Base-by-base conservation (phyloP, 2,888 invertebrate genomes). In the Lithosia quadra region DNA sequence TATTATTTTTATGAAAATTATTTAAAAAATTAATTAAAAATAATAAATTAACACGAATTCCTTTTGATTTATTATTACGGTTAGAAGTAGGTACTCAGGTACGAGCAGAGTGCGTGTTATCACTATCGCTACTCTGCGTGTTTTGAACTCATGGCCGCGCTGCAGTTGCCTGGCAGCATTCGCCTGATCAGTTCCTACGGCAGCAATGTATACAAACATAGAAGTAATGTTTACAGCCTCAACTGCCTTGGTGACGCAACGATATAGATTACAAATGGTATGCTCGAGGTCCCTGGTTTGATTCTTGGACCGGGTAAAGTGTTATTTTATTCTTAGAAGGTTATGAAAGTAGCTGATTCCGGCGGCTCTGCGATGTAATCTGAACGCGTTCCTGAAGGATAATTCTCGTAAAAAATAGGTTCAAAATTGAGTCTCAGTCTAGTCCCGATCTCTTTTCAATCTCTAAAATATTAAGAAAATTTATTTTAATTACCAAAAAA, bases 141-240 rank as follows among this genome's bases (percentile, higher is more conserved):
- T 56, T 18, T 15, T 56, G 49, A 56, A 24, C 28, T 56, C 22
- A 56, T 56, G 56, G 56, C 24, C 24, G 15, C 24, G 15, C 24
- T 56, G 56, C 56, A 56, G 56, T 56, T 2, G 39, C 21, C 55
- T 8, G 8, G 11, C 28, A 15, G 4, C 28, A 28, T 28, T 56
- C 56, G 28, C 56, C 56, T 56, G 56, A 24, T 56, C 8, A 18
- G 33, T 58, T 8, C 18, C 28, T 58, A 58, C 15, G 15, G 33
- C n/a, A 15, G 33, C 57, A 33, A 57, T 57, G 57, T 57, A 56
- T 11, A 56, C 56, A 56, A 56, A 56, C 21, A 56, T 9, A 34
- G 34, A 7, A 34, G 4, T 10, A 1, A 34, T 34, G 34, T 34
- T 9, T 10, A 39, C 39, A 39, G 39, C 39, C 15, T 39, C 39